A percentile compares a stretch with the other conserved stretches of the same genome.
phyloP scores from a whole-genome alignment of 2,113 vertebrate species.

The Syngnathus floridae region DNA sequence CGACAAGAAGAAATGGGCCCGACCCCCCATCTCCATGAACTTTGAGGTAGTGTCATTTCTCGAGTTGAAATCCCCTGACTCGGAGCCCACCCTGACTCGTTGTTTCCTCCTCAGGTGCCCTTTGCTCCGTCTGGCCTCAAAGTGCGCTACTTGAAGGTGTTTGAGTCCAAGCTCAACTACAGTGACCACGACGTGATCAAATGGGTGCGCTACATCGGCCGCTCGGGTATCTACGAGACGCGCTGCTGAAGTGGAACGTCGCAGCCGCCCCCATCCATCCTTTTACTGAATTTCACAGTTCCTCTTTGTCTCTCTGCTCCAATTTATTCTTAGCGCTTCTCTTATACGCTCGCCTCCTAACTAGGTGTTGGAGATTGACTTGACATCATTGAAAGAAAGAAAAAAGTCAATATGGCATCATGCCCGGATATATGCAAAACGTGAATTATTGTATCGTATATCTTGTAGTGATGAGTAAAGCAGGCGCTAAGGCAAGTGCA shows the following conservation, averaged over 20 bases:
- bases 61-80: too few relatives aligned
- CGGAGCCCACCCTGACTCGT: background rate
- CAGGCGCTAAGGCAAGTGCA: slow-evolving; percentile 30
- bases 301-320: slow-evolving; percentile 25
- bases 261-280: slow-evolving; percentile 46
- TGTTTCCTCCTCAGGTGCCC: slow-evolving; percentile 75
- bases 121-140: slow-evolving; percentile 97
- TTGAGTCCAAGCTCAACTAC: slow-evolving; percentile 99
- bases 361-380: slow-evolving; percentile 61
- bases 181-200: slow-evolving; percentile 99
- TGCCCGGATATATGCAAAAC: slow-evolving; percentile 70
- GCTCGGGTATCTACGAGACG: slow-evolving; percentile 98
- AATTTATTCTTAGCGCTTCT: slow-evolving; percentile 37
- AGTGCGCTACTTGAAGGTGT: slow-evolving; percentile 99
- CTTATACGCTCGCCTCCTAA: slow-evolving; percentile 31
- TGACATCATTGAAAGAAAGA: slow-evolving; percentile 35
- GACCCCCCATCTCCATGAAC: slow-evolving; percentile 99
- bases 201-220: slow-evolving; percentile 99
- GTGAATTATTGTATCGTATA: slow-evolving; percentile 67
- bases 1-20: slow-evolving; percentile 99
- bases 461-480: slow-evolving; percentile 64
- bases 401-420: slow-evolving; percentile 57
- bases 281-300: slow-evolving; percentile 37
- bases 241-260: slow-evolving; percentile 81
- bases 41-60: slow-evolving; percentile 80